Evolutionary conservation across 1,140 invertebrate genomes (phyloP).

Genomic region (Notospermus geniculatus): DNA sequence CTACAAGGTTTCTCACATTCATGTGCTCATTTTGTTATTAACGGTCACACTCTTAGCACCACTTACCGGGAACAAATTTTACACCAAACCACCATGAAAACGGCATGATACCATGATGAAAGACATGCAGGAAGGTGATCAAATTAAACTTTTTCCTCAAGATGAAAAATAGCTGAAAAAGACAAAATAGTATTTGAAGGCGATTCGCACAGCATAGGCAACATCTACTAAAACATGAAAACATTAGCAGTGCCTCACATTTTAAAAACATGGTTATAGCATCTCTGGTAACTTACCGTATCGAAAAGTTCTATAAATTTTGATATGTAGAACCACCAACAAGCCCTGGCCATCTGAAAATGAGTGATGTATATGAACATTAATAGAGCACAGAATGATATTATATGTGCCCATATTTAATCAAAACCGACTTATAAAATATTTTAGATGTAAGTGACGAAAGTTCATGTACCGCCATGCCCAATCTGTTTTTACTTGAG

Average conservation of each 20-base stretch:
- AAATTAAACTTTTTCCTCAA: constrained; percentile 76
- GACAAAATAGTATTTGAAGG: too few species aligned
- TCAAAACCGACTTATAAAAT: too few species aligned
- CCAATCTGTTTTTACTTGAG: too few species aligned
- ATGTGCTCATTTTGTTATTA: too few species aligned
- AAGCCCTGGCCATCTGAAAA: constrained; percentile 81
- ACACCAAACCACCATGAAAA: constrained; percentile 95
- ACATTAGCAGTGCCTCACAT: too few species aligned
- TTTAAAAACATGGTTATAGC: constrained; percentile 2
- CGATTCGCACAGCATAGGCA: too few species aligned
- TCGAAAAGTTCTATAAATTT: constrained; percentile 95
- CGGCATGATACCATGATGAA: constrained; percentile 94
- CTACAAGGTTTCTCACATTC: neutral
- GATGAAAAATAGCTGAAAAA: constrained; percentile 54
- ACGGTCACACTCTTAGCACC: neutral
- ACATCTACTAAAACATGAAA: too few species aligned
- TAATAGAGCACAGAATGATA: too few species aligned
- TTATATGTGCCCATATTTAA: too few species aligned
- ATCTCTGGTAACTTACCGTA: constrained; percentile 62
- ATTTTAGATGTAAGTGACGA: too few species aligned
- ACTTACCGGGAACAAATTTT: constrained; percentile 85
- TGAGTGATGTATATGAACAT: too few species aligned
- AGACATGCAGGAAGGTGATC: constrained; percentile 88
- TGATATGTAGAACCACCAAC: constrained; percentile 95
- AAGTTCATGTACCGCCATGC: too few species aligned